Evolutionary conservation across 2,888 invertebrate genomes (phyloP).

Genomic region (Yponomeuta cagnagella): DNA sequence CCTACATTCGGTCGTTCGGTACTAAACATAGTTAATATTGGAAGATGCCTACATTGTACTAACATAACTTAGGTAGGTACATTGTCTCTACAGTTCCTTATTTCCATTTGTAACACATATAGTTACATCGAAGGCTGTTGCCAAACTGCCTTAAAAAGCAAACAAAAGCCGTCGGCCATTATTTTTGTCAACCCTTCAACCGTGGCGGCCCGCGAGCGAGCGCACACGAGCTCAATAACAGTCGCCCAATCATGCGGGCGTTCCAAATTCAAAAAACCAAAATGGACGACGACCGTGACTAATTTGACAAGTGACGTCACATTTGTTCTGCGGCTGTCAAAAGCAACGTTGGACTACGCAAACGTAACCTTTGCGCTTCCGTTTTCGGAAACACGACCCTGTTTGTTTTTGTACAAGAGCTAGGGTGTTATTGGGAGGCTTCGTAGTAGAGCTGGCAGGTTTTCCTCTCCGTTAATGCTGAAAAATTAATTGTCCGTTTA

Average conservation of each 20-base stretch:
- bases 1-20: too few relatives aligned
- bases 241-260: constrained; percentile 55
- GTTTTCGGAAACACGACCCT: neutral
- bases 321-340: constrained; percentile 51
- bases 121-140: too few relatives aligned
- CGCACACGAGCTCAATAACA: constrained; percentile 49
- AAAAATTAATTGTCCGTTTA: constrained; percentile 2
- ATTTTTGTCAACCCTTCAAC: constrained; percentile 15
- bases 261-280: constrained; percentile 66
- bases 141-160: neutral
- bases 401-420: neutral
- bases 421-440: neutral
- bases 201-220: constrained; percentile 38
- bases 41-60: too few relatives aligned
- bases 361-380: constrained; percentile 5
- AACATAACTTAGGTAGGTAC: too few relatives aligned
- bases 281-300: constrained; percentile 62
- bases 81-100: too few relatives aligned
- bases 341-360: neutral
- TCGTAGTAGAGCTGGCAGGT: neutral
- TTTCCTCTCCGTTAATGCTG: neutral
- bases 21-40: too few relatives aligned
- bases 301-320: constrained; percentile 69
- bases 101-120: too few relatives aligned
- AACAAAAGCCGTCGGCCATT: neutral